phyloP scores from a whole-genome alignment of 2,888 invertebrate genomes.

The Limnephilus auricula region DNA sequence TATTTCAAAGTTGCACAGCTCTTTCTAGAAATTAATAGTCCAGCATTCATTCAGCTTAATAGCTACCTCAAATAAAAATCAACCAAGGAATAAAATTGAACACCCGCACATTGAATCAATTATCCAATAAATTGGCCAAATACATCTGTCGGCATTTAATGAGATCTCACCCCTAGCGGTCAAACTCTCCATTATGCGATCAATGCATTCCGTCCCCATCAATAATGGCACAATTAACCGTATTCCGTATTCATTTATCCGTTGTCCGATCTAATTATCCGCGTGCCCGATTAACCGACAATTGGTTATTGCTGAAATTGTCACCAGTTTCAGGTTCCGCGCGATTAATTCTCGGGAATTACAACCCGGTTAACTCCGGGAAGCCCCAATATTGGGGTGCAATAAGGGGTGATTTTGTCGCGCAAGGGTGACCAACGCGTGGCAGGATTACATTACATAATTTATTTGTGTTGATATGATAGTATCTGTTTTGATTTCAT shows the following conservation, averaged over 20 bases:
- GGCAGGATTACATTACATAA: neutral
- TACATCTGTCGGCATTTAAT: neutral
- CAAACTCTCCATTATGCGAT: neutral
- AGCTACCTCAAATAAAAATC: neutral
- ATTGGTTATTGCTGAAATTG: constrained; percentile 6
- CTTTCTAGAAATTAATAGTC: no score
- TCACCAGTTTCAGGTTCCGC: neutral
- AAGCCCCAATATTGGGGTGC: neutral
- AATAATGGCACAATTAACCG: neutral
- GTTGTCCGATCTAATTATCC: neutral
- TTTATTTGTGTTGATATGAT: neutral
- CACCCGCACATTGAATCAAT: neutral
- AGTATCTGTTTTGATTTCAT: neutral
- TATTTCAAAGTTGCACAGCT: no score
- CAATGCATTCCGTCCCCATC: neutral
- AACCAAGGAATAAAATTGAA: neutral
- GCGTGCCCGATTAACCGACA: constrained; percentile 20
- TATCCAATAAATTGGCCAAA: neutral
- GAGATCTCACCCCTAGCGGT: neutral
- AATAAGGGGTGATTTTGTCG: neutral
- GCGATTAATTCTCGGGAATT: constrained; percentile 23
- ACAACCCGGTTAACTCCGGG: neutral
- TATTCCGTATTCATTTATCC: constrained; percentile 9
- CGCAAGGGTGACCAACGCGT: neutral
- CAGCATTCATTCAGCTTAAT: no score